Base-by-base conservation (phyloP, 2,888 invertebrate species). In the Pristionchus maxplancki region DNA sequence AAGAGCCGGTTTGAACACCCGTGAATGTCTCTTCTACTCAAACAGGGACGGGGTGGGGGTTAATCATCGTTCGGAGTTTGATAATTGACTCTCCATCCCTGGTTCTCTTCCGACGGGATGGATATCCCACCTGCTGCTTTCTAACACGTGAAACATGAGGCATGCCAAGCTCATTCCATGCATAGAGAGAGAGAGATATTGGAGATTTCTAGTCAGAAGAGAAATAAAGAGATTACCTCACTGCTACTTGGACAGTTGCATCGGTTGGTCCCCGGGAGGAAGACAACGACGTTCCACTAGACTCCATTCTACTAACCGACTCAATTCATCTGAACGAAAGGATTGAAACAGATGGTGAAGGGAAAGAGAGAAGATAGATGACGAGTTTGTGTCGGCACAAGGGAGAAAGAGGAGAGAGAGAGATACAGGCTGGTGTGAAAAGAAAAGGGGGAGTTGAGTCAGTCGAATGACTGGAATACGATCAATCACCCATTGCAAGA, bases 211-310 rank as follows among this genome's bases (percentile, higher is more conserved):
- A n/a, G n/a, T n/a, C n/a, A n/a, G 24, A 48, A 40, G 40, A 15
- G 67, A 44, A 40, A 28, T 64, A 40, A 28, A 17, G 85, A 64
- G 84, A 11, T 9, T 74, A 90, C 89, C 90, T 64, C 50, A 90
- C 50, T 31, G 89, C 89, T 13, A 89, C 89, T 67, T 87, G 89
- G 34, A 89, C 89, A 9, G 89, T 74, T 0, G 87, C 53, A 40
- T 71, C 87, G 0, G 71, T 5, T 9, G 74, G 74, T 17, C 74
- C 74, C 4, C 87, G 17, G 24, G 74, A 74, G 28, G 87, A 87
- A 6, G 87, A 74, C 71, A 71, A 20, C 24, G 87, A 87, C 0
- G 86, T 86, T 31, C 40, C 34, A 44, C 44, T 48, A 4, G 86
- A 86, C 11, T 86, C 86, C 86, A 86, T 86, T 34, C 31, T 50